These are phyloP conservation scores for Mythimna vitellina DNA, from an alignment of 2,888 invertebrate genomes.

Conservation along the genomic window DNA sequence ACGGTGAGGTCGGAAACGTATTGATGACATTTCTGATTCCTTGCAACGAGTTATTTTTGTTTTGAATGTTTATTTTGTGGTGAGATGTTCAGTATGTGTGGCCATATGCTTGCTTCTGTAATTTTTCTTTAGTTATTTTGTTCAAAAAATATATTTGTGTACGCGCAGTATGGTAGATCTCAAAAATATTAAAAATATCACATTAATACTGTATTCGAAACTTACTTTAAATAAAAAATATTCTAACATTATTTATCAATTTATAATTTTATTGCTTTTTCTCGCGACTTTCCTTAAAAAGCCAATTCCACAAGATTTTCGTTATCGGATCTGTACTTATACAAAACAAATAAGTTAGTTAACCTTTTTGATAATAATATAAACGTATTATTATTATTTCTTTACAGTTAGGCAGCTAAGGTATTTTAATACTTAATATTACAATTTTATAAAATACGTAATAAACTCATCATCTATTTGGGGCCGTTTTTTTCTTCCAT, in stretches of 20 bases:
- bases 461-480: too few relatives aligned
- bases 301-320: not conserved
- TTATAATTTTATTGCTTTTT: not conserved
- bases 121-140: too few relatives aligned
- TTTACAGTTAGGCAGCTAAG: too few relatives aligned
- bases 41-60: conserved; percentile 32
- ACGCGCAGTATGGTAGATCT: not conserved
- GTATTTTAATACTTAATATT: too few relatives aligned
- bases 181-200: not conserved
- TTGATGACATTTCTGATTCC: conserved; percentile 48
- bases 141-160: not conserved
- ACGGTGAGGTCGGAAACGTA: conserved; percentile 32
- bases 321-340: not conserved
- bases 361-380: not conserved
- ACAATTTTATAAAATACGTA: too few relatives aligned
- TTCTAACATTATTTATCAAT: too few relatives aligned
- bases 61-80: conserved; percentile 17
- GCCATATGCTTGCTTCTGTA: not conserved
- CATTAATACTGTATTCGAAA: too few relatives aligned
- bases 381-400: too few relatives aligned
- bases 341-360: not conserved
- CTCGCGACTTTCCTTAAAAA: too few relatives aligned
- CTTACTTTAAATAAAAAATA: too few relatives aligned
- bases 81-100: conserved; percentile 1
- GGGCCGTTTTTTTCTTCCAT: too few relatives aligned